Evolutionary conservation across 2,797 vertebrate genomes (phyloP).

Genomic region (Gadopsis marmoratus): DNA sequence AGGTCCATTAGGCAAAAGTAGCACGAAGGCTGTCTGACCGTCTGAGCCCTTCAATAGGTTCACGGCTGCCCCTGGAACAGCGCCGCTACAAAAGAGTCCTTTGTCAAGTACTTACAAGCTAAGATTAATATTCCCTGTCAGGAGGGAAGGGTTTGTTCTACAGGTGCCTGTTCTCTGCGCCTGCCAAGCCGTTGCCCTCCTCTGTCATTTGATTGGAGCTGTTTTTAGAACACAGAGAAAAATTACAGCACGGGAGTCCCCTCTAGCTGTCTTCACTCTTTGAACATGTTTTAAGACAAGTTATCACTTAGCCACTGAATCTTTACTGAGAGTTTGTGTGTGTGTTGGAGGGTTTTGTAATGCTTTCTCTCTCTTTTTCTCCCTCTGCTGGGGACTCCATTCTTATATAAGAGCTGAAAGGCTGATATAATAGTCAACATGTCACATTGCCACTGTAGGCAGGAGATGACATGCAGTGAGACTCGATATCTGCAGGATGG

Average conservation of each 20-base stretch:
- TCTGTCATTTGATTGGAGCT: conserved; percentile 76
- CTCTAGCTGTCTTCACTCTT: conserved; percentile 67
- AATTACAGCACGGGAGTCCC: conserved; percentile 69
- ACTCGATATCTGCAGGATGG: conserved; percentile 85
- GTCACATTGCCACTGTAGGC: conserved; percentile 80
- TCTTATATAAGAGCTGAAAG: conserved; percentile 81
- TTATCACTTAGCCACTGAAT: conserved; percentile 57
- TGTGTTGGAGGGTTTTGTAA: conserved; percentile 56
- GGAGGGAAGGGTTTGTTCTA: conserved; percentile 75
- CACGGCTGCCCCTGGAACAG: conserved; percentile 69
- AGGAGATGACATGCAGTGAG: conserved; percentile 84
- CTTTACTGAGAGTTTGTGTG: conserved; percentile 15
- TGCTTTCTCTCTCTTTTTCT: conserved; percentile 48
- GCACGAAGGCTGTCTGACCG: conserved; percentile 76
- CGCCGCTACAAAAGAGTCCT: conserved; percentile 68
- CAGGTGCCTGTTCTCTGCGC: conserved; percentile 77
- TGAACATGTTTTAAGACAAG: conserved; percentile 72
- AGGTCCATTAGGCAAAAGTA: conserved; percentile 80
- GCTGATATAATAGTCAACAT: conserved; percentile 83
- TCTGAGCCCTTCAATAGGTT: conserved; percentile 73
- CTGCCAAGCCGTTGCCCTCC: conserved; percentile 65
- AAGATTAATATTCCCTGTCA: conserved; percentile 84
- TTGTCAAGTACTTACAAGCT: conserved; percentile 76
- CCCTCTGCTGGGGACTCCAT: conserved; percentile 74
- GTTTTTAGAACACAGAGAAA: conserved; percentile 80